Conservation (phyloP, 2,888 invertebrate species). For the Drosophila testacea region DNA sequence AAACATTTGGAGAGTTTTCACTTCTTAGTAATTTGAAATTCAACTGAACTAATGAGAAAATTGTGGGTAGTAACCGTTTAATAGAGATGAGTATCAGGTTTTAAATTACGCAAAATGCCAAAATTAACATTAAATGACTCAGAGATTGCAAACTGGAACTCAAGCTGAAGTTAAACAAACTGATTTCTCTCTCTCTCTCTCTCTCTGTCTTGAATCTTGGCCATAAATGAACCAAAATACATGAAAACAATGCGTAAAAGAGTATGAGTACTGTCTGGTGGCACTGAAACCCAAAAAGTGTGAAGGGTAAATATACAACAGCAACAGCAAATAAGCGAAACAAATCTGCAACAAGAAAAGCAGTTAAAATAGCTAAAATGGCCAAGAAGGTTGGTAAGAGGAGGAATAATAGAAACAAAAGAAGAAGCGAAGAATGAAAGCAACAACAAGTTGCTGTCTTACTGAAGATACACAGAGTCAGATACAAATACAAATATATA, state of each 20-base stretch:
- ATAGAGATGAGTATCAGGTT: conserved; percentile 16
- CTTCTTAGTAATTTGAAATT: neutral
- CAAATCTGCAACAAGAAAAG: conserved; percentile 36
- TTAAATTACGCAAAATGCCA: conserved; percentile 18
- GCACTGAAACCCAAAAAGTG: conserved; percentile 63
- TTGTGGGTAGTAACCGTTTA: conserved; percentile 1
- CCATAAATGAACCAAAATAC: neutral
- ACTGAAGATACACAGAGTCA: conserved; percentile 62
- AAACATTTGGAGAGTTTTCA: conserved; percentile 1
- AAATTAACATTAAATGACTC: conserved; percentile 47
- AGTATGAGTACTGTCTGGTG: conserved; percentile 21
- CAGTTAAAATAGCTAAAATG: conserved; percentile 38
- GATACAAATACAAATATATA: conserved; percentile 36
- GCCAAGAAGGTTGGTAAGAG: conserved; percentile 35
- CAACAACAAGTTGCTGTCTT: conserved; percentile 74
- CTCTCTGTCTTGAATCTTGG: neutral
- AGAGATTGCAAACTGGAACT: conserved; percentile 32
- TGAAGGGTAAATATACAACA: conserved; percentile 27
- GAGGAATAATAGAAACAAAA: conserved; percentile 22
- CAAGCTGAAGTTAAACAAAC: conserved; percentile 28
- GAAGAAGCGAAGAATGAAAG: conserved; percentile 37
- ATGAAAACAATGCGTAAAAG: conserved; percentile 38
- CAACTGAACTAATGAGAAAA: neutral
- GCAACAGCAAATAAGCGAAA: conserved; percentile 24
- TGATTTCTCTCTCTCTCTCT: conserved; percentile 28